Conservation (phyloP, 2,888 invertebrate species). For the Meandrusa payeni region DNA sequence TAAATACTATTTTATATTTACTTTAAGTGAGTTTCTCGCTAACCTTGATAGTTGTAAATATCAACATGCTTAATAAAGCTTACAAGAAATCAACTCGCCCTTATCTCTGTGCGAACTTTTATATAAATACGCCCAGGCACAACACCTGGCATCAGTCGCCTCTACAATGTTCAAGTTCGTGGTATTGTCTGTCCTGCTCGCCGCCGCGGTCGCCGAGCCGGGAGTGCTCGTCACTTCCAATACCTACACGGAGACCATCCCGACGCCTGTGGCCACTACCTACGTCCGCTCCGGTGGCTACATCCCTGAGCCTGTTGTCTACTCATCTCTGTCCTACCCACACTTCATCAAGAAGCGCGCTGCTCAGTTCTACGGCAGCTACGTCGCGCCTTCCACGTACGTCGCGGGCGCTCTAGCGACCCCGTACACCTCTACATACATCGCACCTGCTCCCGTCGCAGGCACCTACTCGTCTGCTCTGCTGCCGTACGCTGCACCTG, state of each 20-base stretch:
- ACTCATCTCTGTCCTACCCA: constrained; percentile 32
- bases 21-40: too few species aligned
- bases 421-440: constrained; percentile 8
- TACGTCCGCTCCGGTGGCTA: constrained; percentile 30
- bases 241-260: constrained; percentile 10
- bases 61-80: too few species aligned
- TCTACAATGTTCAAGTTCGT: constrained; percentile 40
- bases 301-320: constrained; percentile 35
- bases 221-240: constrained; percentile 24
- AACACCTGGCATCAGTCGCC: constrained; percentile 29
- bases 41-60: too few species aligned
- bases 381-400: constrained; percentile 31
- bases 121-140: constrained; percentile 5
- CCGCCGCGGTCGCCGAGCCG: constrained; percentile 61
- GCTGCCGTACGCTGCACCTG: constrained; percentile 14
- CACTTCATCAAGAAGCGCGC: constrained; percentile 55
- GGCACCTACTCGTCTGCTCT: constrained; percentile 14
- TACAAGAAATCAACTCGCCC: too few species aligned
- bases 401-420: constrained; percentile 32
- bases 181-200: constrained; percentile 71
- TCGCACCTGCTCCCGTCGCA: constrained; percentile 2
- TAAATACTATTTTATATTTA: too few species aligned
- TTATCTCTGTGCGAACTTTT: neutral
- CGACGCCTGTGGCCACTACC: constrained; percentile 28
- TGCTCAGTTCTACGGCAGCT: constrained; percentile 29